Conservation (phyloP, 2,888 invertebrate genomes). For the Oscheius onirici region DNA sequence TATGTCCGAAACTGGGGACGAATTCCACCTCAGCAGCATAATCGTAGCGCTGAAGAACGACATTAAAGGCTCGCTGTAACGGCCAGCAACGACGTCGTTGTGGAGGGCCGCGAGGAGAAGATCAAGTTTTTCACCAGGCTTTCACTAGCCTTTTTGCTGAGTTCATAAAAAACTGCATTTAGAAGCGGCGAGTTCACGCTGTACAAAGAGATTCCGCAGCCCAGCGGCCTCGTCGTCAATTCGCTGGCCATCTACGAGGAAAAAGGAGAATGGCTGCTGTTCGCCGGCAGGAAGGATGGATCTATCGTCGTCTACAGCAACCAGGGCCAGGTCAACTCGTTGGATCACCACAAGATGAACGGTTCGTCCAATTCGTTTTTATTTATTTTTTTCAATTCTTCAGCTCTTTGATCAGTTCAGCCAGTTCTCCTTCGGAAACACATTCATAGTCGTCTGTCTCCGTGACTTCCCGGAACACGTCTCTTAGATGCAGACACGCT, state of each 20-base stretch:
- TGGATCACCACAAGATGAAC: conserved; percentile 45
- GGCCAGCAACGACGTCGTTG: conserved; percentile 43
- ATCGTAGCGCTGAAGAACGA: conserved; percentile 51
- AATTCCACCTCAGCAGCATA: conserved; percentile 38
- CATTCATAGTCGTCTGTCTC: too few species aligned
- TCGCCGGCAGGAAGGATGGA: conserved; percentile 58
- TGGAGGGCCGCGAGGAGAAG: conserved; percentile 60
- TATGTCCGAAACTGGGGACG: conserved; percentile 16
- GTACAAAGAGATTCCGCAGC: conserved; percentile 34
- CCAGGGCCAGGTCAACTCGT: conserved; percentile 37
- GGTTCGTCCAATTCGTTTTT: too few species aligned
- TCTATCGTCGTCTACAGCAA: conserved; percentile 54
- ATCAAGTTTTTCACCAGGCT: conserved; percentile 54
- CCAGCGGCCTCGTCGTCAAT: conserved; percentile 49
- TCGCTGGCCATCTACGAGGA: conserved; percentile 51
- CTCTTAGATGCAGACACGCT: too few species aligned
- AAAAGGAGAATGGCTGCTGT: conserved; percentile 43
- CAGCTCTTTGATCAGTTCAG: too few species aligned
- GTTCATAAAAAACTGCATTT: neutral
- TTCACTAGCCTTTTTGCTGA: conserved; percentile 32
- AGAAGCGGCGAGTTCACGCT: conserved; percentile 38
- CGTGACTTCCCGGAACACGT: too few species aligned
- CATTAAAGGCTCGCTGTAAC: conserved; percentile 45
- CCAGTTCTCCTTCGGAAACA: too few species aligned
- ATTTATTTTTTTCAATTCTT: too few species aligned